A percentile compares a stretch with the other conserved stretches of the same genome.
phyloP scores from a whole-genome alignment of 2,113 vertebrate genomes.

The Paedocypris sp. region DNA sequence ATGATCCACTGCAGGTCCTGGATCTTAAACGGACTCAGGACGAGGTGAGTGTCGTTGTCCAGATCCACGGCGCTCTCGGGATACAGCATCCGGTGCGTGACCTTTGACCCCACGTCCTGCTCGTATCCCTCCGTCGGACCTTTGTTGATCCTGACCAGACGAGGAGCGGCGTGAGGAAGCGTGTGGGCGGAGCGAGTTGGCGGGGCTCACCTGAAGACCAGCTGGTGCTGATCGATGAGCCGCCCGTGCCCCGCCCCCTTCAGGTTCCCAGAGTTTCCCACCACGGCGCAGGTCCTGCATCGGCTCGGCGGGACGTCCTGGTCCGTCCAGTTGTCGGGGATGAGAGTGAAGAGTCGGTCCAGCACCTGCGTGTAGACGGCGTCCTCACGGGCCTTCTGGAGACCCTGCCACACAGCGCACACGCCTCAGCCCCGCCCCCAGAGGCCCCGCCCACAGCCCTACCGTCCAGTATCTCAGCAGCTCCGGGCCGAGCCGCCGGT shows the following conservation, averaged over 20 bases:
- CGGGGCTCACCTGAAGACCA: conserved; percentile 83
- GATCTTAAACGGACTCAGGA: conserved; percentile 87
- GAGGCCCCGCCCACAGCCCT: no score
- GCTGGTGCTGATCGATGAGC: conserved; percentile 71
- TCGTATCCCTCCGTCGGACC: conserved; percentile 75
- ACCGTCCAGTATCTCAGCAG: no score
- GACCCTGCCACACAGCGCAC: no score
- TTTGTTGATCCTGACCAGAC: conserved; percentile 92
- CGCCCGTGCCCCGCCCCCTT: conserved; percentile 67
- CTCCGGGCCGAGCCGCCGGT: no score
- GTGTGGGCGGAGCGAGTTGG: no score
- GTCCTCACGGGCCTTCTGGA: conserved; percentile 67
- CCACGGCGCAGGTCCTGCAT: conserved; percentile 78
- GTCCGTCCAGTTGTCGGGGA: conserved; percentile 63
- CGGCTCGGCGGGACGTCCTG: conserved; percentile 48
- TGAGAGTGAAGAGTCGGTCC: conserved; percentile 67
- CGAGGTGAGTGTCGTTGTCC: conserved; percentile 68
- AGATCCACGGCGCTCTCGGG: conserved; percentile 83
- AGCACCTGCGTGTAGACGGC: conserved; percentile 59
- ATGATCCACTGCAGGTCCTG: conserved; percentile 82
- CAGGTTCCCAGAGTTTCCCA: conserved; percentile 93
- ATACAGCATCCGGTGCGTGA: conserved; percentile 87
- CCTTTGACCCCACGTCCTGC: conserved; percentile 74
- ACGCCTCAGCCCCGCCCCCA: no score
- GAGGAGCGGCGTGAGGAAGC: no score